phyloP scores from a whole-genome alignment of 2,113 vertebrate species.

The Eurypyga helias region DNA sequence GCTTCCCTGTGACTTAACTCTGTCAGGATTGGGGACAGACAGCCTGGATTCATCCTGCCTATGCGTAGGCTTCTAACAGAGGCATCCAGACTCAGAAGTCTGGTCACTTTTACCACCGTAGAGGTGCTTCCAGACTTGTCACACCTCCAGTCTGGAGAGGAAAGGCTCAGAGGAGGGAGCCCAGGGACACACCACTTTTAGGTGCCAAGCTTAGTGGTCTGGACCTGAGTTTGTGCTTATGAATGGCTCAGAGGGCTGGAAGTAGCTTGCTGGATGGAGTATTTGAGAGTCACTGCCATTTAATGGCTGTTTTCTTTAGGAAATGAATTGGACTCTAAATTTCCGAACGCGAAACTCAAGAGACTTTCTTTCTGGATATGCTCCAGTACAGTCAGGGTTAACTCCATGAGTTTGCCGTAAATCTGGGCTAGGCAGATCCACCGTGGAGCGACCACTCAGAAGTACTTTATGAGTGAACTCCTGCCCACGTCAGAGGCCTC shows the following conservation, averaged over 20 bases:
- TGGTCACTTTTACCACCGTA: not conserved
- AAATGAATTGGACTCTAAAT: not conserved
- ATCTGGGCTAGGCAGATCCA: not conserved
- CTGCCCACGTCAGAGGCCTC: not conserved
- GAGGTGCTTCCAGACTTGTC: not conserved
- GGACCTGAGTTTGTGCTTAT: not conserved
- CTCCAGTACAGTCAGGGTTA: not conserved
- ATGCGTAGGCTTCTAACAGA: not conserved
- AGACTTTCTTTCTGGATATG: not conserved
- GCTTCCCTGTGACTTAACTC: not conserved
- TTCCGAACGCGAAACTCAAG: not conserved
- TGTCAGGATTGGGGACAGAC: constrained; percentile 3
- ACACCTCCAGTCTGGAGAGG: not conserved
- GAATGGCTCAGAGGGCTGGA: not conserved
- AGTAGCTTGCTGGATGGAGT: not conserved
- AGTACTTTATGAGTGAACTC: too few species aligned
- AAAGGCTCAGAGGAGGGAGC: not conserved
- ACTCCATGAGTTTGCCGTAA: fast-evolving
- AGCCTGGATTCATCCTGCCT: not conserved
- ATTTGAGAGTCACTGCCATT: not conserved
- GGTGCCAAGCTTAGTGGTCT: not conserved
- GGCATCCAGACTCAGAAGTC: not conserved
- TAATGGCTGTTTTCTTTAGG: not conserved
- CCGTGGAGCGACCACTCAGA: fast-evolving
- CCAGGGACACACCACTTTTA: not conserved